Evolutionary conservation across 2,113 vertebrate genomes (phyloP).

Genomic region (Smithornis capensis): DNA sequence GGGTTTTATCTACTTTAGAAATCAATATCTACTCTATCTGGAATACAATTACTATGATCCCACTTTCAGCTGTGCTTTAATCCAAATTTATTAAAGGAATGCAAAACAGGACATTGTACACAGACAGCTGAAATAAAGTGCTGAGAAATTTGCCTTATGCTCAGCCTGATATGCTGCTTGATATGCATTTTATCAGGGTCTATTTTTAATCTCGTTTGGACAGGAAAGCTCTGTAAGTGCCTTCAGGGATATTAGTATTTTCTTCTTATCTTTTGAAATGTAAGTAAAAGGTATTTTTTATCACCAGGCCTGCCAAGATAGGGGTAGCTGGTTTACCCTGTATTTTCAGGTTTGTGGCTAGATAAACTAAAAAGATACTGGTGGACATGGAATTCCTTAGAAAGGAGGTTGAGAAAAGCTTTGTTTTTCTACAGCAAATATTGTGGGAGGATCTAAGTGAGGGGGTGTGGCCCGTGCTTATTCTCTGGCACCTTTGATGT

Average conservation of each 20-base stretch:
- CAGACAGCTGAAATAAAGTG: not conserved
- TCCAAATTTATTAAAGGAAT: constrained; percentile 20
- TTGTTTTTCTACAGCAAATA: not conserved
- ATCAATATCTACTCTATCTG: not conserved
- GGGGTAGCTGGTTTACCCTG: not conserved
- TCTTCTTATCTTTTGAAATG: constrained; percentile 31
- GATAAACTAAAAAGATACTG: not conserved
- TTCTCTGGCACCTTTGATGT: not conserved
- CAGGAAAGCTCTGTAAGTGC: not conserved
- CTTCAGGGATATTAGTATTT: constrained; percentile 12
- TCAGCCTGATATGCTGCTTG: not conserved
- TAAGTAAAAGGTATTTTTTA: constrained; percentile 5
- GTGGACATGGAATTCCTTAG: not conserved
- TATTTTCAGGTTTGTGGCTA: not conserved
- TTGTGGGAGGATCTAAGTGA: not conserved
- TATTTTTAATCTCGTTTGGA: constrained; percentile 27
- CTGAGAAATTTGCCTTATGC: not conserved
- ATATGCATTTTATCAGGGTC: not conserved
- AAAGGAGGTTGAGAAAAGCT: not conserved
- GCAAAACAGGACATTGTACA: not conserved
- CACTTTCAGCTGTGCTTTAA: not conserved
- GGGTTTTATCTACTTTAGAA: constrained; percentile 23
- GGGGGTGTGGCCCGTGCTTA: not conserved
- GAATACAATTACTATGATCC: not conserved
- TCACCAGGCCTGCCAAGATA: not conserved